These are phyloP conservation scores for Pagrus major DNA, from an alignment of 2,113 vertebrate species.

Conservation along the genomic window DNA sequence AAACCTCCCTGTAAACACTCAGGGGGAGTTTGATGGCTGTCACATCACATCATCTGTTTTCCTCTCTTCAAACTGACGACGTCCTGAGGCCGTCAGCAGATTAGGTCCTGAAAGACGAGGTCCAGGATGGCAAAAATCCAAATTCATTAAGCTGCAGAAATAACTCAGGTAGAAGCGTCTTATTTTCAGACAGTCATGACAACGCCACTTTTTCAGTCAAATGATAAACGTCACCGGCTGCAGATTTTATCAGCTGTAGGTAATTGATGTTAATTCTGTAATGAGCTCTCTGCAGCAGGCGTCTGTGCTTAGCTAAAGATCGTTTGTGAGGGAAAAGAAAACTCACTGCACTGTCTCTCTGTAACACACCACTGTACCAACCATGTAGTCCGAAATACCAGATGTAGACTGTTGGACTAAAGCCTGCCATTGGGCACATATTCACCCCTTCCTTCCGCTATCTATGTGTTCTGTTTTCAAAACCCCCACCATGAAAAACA, in stretches of 20 bases:
- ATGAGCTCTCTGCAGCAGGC: background rate
- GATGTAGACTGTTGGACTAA: too few relatives aligned
- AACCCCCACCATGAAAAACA: too few relatives aligned
- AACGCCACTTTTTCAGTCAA: background rate
- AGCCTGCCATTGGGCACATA: too few relatives aligned
- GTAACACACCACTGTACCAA: background rate
- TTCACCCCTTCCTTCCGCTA: too few relatives aligned
- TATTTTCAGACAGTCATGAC: background rate
- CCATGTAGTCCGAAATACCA: too few relatives aligned
- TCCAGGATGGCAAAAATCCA: background rate
- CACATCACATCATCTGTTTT: background rate
- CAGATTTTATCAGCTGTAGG: background rate
- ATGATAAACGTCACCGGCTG: background rate
- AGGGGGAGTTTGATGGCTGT: background rate
- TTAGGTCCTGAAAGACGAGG: background rate
- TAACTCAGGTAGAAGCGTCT: background rate
- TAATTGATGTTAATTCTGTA: background rate
- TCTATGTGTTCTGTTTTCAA: too few relatives aligned
- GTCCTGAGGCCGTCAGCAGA: background rate
- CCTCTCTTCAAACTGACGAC: background rate
- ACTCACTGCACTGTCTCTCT: background rate
- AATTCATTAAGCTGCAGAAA: background rate
- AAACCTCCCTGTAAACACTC: background rate
- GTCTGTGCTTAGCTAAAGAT: background rate
- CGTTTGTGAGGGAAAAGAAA: background rate